Evolutionary conservation across 2,888 invertebrate species (phyloP).

Genomic region (Drosophila paucipuncta): DNA sequence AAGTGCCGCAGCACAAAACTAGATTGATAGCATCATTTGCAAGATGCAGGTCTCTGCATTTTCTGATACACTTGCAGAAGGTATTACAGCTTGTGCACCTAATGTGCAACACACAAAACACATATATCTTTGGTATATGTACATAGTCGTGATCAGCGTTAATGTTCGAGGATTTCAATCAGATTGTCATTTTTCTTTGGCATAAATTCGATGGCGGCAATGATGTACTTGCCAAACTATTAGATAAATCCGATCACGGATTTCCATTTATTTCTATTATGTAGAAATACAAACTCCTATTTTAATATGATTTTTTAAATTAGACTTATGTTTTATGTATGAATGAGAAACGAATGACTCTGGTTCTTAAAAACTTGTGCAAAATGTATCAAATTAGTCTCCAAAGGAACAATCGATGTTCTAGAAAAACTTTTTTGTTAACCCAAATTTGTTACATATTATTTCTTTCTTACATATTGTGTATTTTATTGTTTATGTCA

Average conservation of each 20-base stretch:
- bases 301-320: background rate
- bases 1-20: conserved; percentile 28
- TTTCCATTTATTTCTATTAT: background rate
- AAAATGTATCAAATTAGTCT: background rate
- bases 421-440: background rate
- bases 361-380: background rate
- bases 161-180: background rate
- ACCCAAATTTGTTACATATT: background rate
- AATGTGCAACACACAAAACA: background rate
- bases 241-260: background rate
- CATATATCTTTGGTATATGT: background rate
- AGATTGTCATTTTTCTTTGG: background rate
- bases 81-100: background rate
- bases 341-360: too few relatives aligned
- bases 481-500: background rate
- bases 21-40: conserved; percentile 68
- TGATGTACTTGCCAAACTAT: background rate
- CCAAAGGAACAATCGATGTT: background rate
- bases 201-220: background rate
- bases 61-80: background rate
- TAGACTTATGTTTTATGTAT: background rate
- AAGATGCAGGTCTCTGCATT: conserved; percentile 27
- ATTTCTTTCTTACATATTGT: background rate
- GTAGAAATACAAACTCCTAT: background rate
- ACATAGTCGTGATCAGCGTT: background rate